A percentile compares a stretch with the other conserved stretches of the same genome.
Evolutionary conservation across 2,113 vertebrate genomes (phyloP).

Genomic region (Excalfactoria chinensis): DNA sequence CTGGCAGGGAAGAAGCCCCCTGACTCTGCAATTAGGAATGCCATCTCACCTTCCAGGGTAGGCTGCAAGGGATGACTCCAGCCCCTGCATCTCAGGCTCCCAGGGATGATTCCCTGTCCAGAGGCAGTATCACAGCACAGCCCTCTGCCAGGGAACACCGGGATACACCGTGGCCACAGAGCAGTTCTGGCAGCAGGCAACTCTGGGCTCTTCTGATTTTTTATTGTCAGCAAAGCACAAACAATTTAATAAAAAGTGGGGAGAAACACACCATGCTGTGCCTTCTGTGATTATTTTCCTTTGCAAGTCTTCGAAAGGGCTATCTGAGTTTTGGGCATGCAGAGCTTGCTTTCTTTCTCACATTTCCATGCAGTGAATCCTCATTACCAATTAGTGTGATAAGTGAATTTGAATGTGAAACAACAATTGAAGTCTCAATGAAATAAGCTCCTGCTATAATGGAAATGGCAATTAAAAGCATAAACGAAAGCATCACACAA

Average conservation of each 20-base stretch:
- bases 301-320: not conserved
- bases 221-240: not conserved
- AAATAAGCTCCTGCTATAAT: slow-evolving; percentile 12
- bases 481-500: not conserved
- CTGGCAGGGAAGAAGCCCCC: not conserved
- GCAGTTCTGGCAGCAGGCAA: not conserved
- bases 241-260: not conserved
- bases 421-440: not conserved
- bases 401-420: slow-evolving; percentile 45
- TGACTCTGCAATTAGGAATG: slow-evolving; percentile 17
- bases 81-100: not conserved
- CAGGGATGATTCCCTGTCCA: not conserved
- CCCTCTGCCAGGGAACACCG: not conserved
- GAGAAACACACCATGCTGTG: not conserved
- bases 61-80: not conserved
- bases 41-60: not conserved
- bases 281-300: not conserved
- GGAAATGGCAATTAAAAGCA: slow-evolving; percentile 21
- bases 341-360: slow-evolving; percentile 10
- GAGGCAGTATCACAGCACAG: not conserved
- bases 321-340: not conserved
- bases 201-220: not conserved
- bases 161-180: not conserved
- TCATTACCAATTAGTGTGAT: slow-evolving; percentile 38
- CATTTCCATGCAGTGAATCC: not conserved